Evolutionary conservation across 2,888 invertebrate species (phyloP).

Genomic region (Ochlodes sylvanus): DNA sequence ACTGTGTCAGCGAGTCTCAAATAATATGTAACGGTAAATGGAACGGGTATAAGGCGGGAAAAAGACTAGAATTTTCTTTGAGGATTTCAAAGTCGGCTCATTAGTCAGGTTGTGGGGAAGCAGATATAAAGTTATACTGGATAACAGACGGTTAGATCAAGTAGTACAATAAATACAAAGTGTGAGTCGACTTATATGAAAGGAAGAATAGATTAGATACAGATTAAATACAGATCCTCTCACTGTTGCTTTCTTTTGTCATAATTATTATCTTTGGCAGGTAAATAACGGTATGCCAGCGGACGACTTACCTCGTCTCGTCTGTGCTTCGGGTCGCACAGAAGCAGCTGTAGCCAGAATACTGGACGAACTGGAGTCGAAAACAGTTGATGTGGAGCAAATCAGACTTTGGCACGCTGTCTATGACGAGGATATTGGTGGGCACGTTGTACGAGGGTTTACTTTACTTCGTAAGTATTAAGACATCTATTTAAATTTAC

Average conservation of each 20-base stretch:
- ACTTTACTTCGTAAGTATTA: conserved; percentile 78
- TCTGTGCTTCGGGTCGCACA: conserved; percentile 91
- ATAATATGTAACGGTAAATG: too few species aligned
- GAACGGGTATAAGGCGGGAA: too few species aligned
- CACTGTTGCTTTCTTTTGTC: background rate
- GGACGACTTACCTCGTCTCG: conserved; percentile 89
- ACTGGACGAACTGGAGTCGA: conserved; percentile 86
- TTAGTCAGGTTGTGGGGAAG: too few species aligned
- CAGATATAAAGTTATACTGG: too few species aligned
- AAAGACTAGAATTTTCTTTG: too few species aligned
- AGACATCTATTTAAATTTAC: background rate
- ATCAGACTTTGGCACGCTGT: conserved; percentile 86
- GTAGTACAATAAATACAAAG: too few species aligned
- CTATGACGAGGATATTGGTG: conserved; percentile 83
- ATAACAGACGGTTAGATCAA: too few species aligned
- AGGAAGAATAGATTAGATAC: too few species aligned
- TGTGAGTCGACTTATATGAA: too few species aligned
- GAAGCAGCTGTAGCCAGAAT: conserved; percentile 89
- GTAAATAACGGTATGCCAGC: conserved; percentile 85
- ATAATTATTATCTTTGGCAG: conserved; percentile 52
- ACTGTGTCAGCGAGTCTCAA: too few species aligned
- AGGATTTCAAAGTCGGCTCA: too few species aligned
- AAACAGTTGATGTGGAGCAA: conserved; percentile 86
- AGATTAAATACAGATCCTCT: too few species aligned
- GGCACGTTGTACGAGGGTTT: conserved; percentile 92